A percentile compares a stretch with the other conserved stretches of the same genome.
Evolutionary conservation across 2,113 vertebrate genomes (phyloP).

Genomic region (Platanista minor): DNA sequence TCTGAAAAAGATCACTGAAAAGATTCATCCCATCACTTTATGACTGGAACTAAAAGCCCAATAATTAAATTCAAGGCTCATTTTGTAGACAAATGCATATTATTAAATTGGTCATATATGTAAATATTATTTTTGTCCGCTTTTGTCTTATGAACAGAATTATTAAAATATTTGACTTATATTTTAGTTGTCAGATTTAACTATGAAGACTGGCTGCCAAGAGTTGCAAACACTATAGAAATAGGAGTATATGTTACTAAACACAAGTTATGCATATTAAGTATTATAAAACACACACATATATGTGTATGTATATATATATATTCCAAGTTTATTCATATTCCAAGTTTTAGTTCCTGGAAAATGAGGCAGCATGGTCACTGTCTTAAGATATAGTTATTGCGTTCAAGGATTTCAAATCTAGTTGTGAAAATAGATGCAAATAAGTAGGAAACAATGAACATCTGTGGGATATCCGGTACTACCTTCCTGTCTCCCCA

Average conservation of each 20-base stretch:
- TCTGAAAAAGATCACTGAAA: background rate
- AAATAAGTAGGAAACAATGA: background rate
- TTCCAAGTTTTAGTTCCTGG: background rate
- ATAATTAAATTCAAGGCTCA: background rate
- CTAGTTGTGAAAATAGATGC: background rate
- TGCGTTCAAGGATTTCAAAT: background rate
- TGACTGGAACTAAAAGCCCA: background rate
- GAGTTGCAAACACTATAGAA: background rate
- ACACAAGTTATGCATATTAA: background rate
- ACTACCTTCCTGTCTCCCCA: background rate
- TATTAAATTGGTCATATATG: conserved; percentile 37
- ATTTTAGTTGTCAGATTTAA: conserved; percentile 23
- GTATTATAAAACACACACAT: background rate
- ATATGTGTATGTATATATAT: too few relatives aligned
- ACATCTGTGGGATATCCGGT: background rate
- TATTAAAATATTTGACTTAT: background rate
- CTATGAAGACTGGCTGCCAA: background rate
- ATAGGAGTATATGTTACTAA: background rate
- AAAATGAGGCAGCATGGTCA: conserved; percentile 9
- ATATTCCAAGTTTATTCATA: background rate
- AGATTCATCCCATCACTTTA: background rate
- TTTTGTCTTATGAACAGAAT: background rate
- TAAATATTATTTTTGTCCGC: background rate
- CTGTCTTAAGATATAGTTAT: background rate
- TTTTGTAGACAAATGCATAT: background rate